These are phyloP conservation scores for Dasyornis broadbenti DNA, from an alignment of 2,113 vertebrate genomes.

Conservation along the genomic window DNA sequence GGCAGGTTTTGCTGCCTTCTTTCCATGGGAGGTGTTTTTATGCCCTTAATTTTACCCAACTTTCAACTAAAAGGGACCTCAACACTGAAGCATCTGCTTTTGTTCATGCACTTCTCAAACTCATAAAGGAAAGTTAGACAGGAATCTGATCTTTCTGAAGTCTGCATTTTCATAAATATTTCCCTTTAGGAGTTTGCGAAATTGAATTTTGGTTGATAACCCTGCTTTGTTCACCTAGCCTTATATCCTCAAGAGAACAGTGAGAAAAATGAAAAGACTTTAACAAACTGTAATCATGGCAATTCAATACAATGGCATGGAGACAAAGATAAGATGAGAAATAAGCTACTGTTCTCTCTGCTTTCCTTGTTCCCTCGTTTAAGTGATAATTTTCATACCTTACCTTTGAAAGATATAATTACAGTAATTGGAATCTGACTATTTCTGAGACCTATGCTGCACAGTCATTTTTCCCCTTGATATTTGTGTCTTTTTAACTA, in stretches of 20 bases:
- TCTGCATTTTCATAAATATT: constrained; percentile 45
- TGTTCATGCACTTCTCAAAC: neutral
- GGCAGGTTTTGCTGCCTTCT: neutral
- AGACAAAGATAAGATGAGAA: constrained; percentile 66
- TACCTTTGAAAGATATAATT: constrained; percentile 71
- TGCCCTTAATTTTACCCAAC: neutral
- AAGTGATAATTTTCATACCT: constrained; percentile 54
- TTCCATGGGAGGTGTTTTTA: neutral
- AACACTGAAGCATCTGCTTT: neutral
- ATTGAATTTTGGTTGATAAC: constrained; percentile 49
- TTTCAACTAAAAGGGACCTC: neutral
- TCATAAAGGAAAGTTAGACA: neutral
- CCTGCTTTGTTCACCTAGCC: constrained; percentile 48
- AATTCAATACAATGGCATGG: constrained; percentile 43
- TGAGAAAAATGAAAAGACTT: constrained; percentile 49
- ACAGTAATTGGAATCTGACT: constrained; percentile 65
- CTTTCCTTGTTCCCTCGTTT: constrained; percentile 33
- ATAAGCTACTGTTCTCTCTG: constrained; percentile 28
- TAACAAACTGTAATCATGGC: constrained; percentile 52
- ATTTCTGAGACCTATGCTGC: constrained; percentile 45
- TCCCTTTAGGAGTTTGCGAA: constrained; percentile 24
- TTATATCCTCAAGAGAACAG: neutral
- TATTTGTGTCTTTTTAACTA: constrained; percentile 59
- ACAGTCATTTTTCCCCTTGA: neutral
- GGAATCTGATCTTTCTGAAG: constrained; percentile 19